Evolutionary conservation across 1,140 invertebrate genomes (phyloP).

Genomic region (Philopotamus ludificatus): DNA sequence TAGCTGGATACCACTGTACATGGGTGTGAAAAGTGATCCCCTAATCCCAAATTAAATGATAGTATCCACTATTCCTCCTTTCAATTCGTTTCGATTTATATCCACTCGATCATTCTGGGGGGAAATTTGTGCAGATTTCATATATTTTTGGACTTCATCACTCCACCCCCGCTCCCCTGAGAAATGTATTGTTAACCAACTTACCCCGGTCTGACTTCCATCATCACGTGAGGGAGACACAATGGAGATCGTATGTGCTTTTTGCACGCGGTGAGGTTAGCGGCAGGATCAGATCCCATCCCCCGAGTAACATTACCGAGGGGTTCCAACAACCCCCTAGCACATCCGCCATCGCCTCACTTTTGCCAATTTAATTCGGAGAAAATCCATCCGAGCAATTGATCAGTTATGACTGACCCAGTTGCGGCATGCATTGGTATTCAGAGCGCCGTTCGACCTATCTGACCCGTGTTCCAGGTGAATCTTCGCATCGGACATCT

Average conservation of each 20-base stretch:
- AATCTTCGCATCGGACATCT: too few relatives aligned
- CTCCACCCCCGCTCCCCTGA: slow-evolving; percentile 5
- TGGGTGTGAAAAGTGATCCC: too few relatives aligned
- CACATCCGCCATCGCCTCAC: too few relatives aligned
- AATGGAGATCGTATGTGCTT: slow-evolving; percentile 18
- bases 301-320: slow-evolving; percentile 4
- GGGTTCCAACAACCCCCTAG: background rate
- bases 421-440: too few relatives aligned
- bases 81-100: slow-evolving; percentile 12
- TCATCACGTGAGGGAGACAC: slow-evolving; percentile 22
- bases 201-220: slow-evolving; percentile 25
- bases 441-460: too few relatives aligned
- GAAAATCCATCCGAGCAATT: too few relatives aligned
- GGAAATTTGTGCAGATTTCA: background rate
- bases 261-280: slow-evolving; percentile 15
- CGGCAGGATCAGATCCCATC: slow-evolving; percentile 6
- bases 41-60: too few relatives aligned
- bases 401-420: too few relatives aligned
- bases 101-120: slow-evolving; percentile 6
- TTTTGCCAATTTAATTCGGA: too few relatives aligned
- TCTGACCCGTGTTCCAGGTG: too few relatives aligned
- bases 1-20: too few relatives aligned
- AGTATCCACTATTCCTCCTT: too few relatives aligned
- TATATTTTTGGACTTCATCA: slow-evolving; percentile 21
- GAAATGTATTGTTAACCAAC: slow-evolving; percentile 21